Conservation (phyloP, 2,888 invertebrate genomes). For the Halocaridina rubra region DNA sequence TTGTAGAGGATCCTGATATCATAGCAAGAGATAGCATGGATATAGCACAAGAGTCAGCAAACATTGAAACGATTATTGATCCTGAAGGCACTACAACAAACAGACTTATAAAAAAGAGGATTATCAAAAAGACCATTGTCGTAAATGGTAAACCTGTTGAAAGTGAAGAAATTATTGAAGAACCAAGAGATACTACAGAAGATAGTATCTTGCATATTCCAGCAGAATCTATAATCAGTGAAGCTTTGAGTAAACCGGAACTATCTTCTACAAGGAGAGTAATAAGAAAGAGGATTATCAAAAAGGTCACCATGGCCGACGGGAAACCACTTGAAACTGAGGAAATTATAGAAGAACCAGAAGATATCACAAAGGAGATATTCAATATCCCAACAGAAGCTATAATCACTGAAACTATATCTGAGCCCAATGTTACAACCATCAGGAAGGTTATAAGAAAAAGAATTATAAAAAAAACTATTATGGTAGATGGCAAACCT, state of each 20-base stretch:
- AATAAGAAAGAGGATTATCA: background rate
- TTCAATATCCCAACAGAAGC: background rate
- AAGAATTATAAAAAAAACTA: slow-evolving; percentile 22
- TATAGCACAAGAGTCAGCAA: background rate
- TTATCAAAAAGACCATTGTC: slow-evolving; percentile 24
- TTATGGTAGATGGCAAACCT: slow-evolving; percentile 28
- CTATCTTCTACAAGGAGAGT: background rate
- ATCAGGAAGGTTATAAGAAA: slow-evolving; percentile 2
- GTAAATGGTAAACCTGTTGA: slow-evolving; percentile 45
- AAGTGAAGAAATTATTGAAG: slow-evolving; percentile 22
- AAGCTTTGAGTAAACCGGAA: slow-evolving; percentile 19
- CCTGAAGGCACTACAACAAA: slow-evolving; percentile 32
- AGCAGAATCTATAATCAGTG: slow-evolving; percentile 10
- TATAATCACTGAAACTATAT: background rate
- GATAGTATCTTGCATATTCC: background rate
- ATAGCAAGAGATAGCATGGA: slow-evolving; percentile 14
- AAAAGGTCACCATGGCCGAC: background rate
- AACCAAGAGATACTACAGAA: slow-evolving; percentile 15
- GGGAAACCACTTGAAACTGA: background rate
- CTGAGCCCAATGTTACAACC: background rate
- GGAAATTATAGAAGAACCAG: background rate
- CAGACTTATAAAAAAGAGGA: slow-evolving; percentile 21
- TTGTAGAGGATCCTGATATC: slow-evolving; percentile 28
- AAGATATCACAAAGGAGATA: slow-evolving; percentile 6
- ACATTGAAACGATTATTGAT: slow-evolving; percentile 11